Base-by-base conservation (phyloP, 1,140 invertebrate genomes). In the Teleogryllus occipitalis region DNA sequence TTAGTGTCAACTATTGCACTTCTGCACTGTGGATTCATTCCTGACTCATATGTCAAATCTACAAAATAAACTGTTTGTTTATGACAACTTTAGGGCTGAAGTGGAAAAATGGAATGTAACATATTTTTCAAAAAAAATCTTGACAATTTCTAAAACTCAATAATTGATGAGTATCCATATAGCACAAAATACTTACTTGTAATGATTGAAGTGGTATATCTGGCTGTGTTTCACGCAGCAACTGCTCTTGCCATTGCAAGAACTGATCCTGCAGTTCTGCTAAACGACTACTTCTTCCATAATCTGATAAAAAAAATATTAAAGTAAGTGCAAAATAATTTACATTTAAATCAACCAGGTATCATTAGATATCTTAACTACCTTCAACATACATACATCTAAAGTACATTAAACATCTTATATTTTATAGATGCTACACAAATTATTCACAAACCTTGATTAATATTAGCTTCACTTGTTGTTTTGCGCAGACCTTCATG, bases 391-490 rank as follows among this genome's bases (percentile, higher is more conserved):
- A 1, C 27, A 39, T 39, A 39, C 27, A 39, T 39, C 27, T 39
- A 65, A 65, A 65, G 54, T 65, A 65, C 7, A 1, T 65, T 7
- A 65, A 65, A 65, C 10, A 14, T 10, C 3, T 14, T 65, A 65
- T 65, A 65, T 65, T 14, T 65, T 65, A 18, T 14, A 65, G 18
- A 65, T 65, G 54, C 54, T 14, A 65, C 10, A 65, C 10, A 54
- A 54, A 54, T 8, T 8, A 54, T 8, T 54, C 8, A 54, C 15
- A 22, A 15, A 79, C 47, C 78, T 49, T 79, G 78, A 75, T 48
- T 76, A 6, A 79, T 75, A 47, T 54, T 79, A 8, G 18, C n/a
- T 79, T 79, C 74, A 76, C 78, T 79, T 18, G 27, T 79, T 54
- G 74, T 79, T 73, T 79, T 79, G 46, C 78, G 46, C 10, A 79